A percentile compares a stretch with the other conserved stretches of the same genome.
Conservation (phyloP, 2,113 vertebrate genomes). For the Empidonax alnorum region DNA sequence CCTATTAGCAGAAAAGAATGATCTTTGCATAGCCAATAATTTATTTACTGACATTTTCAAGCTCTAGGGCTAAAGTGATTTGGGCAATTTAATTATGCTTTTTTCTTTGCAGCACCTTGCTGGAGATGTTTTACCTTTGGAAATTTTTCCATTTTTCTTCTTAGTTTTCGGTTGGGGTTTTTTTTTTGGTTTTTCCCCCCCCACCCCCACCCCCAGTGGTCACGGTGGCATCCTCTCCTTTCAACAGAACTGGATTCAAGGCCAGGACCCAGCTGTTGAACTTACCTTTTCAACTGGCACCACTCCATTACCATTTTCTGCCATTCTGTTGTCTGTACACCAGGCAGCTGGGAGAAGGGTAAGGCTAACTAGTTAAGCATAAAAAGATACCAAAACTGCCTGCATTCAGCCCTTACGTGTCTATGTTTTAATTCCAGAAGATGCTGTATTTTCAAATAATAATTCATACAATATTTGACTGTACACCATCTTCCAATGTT, state of each 20-base stretch:
- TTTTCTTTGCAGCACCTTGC: neutral
- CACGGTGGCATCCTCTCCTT: neutral
- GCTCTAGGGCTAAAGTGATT: neutral
- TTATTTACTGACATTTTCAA: constrained; percentile 45
- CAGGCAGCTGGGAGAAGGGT: neutral
- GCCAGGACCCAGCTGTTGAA: neutral
- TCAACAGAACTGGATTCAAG: neutral
- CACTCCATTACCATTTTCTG: neutral
- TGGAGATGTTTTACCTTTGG: neutral
- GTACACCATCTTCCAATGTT: neutral
- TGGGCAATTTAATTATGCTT: neutral
- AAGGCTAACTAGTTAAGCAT: neutral
- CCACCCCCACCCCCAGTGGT: too few relatives aligned
- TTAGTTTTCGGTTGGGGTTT: too few relatives aligned
- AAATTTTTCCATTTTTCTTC: neutral
- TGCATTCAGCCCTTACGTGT: neutral
- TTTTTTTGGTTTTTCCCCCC: too few relatives aligned
- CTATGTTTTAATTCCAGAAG: neutral
- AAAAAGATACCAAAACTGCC: neutral
- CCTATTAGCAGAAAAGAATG: neutral
- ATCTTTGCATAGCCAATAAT: constrained; percentile 24
- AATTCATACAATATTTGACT: neutral
- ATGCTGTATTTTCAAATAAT: neutral
- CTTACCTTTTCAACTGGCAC: neutral
- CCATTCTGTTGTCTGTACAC: neutral